Conservation (phyloP, 1,140 invertebrate genomes). For the Stratiolaelaps scimitus region DNA sequence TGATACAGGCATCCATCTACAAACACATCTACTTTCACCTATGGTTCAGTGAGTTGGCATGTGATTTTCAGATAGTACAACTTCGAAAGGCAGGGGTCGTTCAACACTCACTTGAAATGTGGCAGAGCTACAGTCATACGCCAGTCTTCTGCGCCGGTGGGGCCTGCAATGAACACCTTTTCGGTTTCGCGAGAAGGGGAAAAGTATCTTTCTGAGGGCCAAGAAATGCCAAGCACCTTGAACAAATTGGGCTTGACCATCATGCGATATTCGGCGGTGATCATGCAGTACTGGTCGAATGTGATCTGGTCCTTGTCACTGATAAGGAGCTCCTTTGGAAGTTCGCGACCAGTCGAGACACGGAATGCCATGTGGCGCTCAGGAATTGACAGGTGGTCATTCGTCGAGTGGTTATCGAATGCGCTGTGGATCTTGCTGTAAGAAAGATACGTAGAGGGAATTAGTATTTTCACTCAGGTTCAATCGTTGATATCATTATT, state of each 20-base stretch:
- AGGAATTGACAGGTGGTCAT: background rate
- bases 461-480: too few species aligned
- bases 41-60: too few species aligned
- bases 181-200: background rate
- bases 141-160: background rate
- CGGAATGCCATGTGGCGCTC: background rate
- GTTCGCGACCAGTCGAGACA: background rate
- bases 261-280: background rate
- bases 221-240: background rate
- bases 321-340: constrained; percentile 4
- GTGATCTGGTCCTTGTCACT: background rate
- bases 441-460: background rate
- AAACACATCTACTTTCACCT: too few species aligned
- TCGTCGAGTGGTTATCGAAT: constrained; percentile 20
- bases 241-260: background rate
- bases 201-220: too few species aligned
- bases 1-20: too few species aligned
- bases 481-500: too few species aligned
- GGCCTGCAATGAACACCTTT: constrained; percentile 9
- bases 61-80: too few species aligned
- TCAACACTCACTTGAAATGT: background rate
- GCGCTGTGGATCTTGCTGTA: background rate
- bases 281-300: background rate
- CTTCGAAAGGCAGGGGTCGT: too few species aligned
- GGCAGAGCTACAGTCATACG: background rate